Evolutionary conservation across 2,888 invertebrate genomes (phyloP).

Genomic region (Empis livida): DNA sequence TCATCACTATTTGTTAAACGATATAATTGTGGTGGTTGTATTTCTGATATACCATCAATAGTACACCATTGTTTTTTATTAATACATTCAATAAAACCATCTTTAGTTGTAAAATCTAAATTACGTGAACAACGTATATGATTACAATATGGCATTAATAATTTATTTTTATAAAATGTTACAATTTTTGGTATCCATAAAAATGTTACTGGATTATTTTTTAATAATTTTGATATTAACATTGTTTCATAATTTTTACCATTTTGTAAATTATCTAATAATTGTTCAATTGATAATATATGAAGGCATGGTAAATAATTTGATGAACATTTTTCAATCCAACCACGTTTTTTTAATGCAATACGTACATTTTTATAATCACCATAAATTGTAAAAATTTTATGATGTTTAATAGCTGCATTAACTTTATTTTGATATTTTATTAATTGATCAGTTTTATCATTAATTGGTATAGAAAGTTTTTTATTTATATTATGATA

Average conservation of each 20-base stretch:
- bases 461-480: too few species aligned
- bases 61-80: slow-evolving; percentile 27
- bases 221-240: slow-evolving; percentile 41
- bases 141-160: slow-evolving; percentile 21
- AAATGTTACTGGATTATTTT: slow-evolving; percentile 20
- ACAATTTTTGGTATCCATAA: slow-evolving; percentile 46
- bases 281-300: slow-evolving; percentile 20
- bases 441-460: neutral
- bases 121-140: slow-evolving; percentile 21
- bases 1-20: slow-evolving; percentile 23
- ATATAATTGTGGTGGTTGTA: slow-evolving; percentile 55
- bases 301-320: slow-evolving; percentile 24
- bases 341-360: slow-evolving; percentile 51
- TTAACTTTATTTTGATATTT: slow-evolving; percentile 17
- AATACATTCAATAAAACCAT: slow-evolving; percentile 34
- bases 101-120: slow-evolving; percentile 39
- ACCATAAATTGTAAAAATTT: slow-evolving; percentile 30
- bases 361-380: slow-evolving; percentile 23
- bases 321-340: slow-evolving; percentile 54
- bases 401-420: slow-evolving; percentile 26
- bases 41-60: slow-evolving; percentile 28
- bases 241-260: slow-evolving; percentile 32
- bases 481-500: too few species aligned
- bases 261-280: slow-evolving; percentile 23
- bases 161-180: neutral